Evolutionary conservation across 2,113 vertebrate genomes (phyloP).

Genomic region (Zosterops hypoxanthus): DNA sequence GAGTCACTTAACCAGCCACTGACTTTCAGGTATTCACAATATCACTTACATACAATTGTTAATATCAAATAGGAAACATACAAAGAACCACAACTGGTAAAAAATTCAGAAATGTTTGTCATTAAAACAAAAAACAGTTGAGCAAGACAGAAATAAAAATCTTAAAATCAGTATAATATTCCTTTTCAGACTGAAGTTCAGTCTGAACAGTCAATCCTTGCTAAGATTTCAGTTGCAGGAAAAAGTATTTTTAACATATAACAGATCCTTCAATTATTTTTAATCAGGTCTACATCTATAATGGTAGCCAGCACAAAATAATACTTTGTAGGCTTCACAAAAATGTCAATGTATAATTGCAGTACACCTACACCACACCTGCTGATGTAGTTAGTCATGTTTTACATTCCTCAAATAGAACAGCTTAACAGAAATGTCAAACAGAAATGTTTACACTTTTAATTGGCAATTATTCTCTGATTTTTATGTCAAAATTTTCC

Average conservation of each 20-base stretch:
- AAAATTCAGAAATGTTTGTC: not conserved
- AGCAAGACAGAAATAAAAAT: not conserved
- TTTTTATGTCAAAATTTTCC: conserved; percentile 2
- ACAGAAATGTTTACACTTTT: conserved; percentile 23
- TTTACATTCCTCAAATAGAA: conserved; percentile 6
- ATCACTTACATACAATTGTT: not conserved
- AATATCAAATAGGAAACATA: not conserved
- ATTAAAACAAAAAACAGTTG: not conserved
- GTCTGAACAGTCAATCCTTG: not conserved
- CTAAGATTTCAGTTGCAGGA: not conserved
- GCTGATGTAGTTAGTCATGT: conserved; percentile 50
- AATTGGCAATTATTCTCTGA: conserved; percentile 38
- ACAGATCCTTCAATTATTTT: conserved; percentile 24
- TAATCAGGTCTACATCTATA: not conserved
- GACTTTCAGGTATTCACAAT: not conserved
- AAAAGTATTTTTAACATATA: not conserved
- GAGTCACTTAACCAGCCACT: not conserved
- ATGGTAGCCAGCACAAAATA: not conserved
- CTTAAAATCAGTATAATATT: not conserved
- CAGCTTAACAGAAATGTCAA: conserved; percentile 4
- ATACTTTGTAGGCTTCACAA: not conserved
- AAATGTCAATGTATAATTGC: conserved; percentile 56
- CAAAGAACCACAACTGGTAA: not conserved
- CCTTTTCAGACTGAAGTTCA: not conserved
- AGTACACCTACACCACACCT: conserved; percentile 57